Evolutionary conservation across 2,888 invertebrate species (phyloP).

Genomic region (Mactromeris polynyma): DNA sequence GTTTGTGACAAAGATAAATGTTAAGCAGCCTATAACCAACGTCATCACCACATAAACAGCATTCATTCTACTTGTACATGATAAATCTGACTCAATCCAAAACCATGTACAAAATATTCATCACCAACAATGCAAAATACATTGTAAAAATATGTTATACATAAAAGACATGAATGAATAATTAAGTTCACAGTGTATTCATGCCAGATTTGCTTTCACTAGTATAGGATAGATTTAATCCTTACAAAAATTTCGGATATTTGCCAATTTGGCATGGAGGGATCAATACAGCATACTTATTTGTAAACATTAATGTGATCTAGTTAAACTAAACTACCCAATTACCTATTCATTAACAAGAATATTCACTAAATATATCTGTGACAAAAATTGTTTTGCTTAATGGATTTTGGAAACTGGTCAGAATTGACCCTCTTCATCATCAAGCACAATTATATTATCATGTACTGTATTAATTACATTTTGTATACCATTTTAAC

Average conservation of each 20-base stretch:
- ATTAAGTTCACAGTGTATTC: not conserved
- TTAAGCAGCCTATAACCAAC: no score
- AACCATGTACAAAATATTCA: not conserved
- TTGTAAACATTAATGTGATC: conserved; percentile 6
- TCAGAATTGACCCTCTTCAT: no score
- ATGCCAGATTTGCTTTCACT: conserved; percentile 11
- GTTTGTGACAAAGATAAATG: no score
- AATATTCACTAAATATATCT: not conserved
- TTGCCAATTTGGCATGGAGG: not conserved
- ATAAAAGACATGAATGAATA: not conserved
- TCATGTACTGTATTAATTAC: no score
- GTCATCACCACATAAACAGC: no score
- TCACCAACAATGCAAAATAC: not conserved
- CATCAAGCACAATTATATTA: no score
- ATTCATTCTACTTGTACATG: no score
- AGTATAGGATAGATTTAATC: not conserved
- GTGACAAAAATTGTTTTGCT: no score
- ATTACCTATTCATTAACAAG: not conserved
- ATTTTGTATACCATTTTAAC: no score
- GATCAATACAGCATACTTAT: conserved; percentile 4
- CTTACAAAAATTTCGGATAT: conserved; percentile 14
- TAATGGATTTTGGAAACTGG: no score
- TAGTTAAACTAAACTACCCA: not conserved
- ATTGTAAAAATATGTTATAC: conserved; percentile 1
- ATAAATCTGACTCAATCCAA: no score